Percentiles rank a stretch among this genome's conserved stretches.
These are phyloP conservation scores for Himalopsyche japonica DNA, from an alignment of 2,888 invertebrate species.

Conservation along the genomic window DNA sequence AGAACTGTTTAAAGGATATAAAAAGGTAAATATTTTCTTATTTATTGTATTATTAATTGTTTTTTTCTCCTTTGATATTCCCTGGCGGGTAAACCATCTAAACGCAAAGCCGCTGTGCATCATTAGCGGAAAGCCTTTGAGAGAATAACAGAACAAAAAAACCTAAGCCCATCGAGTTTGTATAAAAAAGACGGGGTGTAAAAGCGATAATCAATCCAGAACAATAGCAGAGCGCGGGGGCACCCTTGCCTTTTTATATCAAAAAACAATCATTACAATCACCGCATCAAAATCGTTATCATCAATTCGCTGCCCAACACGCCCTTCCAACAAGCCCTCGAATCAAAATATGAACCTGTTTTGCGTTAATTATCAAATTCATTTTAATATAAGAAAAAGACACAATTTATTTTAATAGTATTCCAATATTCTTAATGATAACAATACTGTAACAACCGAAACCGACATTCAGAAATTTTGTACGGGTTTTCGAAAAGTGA, in stretches of 20 bases:
- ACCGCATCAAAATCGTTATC: not conserved
- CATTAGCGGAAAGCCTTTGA: conserved; percentile 1
- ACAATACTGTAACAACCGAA: too few relatives aligned
- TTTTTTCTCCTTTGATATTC: not conserved
- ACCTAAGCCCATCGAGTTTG: not conserved
- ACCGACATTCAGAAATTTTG: too few relatives aligned
- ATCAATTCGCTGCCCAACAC: not conserved
- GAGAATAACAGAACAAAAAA: not conserved
- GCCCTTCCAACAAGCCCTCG: not conserved
- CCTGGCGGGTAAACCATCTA: not conserved
- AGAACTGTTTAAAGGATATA: not conserved
- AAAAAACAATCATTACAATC: not conserved
- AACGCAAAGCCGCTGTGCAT: not conserved
- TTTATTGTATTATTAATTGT: not conserved
- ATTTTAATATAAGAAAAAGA: too few relatives aligned
- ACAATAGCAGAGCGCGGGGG: not conserved
- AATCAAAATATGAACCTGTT: too few relatives aligned
- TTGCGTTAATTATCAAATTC: too few relatives aligned
- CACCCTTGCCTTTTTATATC: not conserved
- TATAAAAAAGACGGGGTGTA: not conserved
- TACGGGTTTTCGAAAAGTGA: too few relatives aligned
- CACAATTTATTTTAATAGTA: too few relatives aligned
- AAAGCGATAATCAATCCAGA: not conserved
- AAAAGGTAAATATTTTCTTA: not conserved
- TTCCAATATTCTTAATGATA: too few relatives aligned